These are phyloP conservation scores for Helobdella robusta DNA, from an alignment of 2,888 invertebrate genomes.

Conservation along the genomic window DNA sequence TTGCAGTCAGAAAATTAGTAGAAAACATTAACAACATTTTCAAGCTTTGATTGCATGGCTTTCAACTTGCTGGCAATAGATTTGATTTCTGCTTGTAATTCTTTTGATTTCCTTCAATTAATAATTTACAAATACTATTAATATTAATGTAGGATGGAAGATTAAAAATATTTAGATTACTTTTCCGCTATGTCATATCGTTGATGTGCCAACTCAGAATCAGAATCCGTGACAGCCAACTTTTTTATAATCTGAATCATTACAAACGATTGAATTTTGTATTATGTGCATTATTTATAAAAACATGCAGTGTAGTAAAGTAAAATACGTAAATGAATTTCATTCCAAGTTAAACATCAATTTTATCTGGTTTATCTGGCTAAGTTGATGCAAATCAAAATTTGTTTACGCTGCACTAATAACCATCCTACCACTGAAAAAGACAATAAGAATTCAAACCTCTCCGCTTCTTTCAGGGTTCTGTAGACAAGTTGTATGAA, in stretches of 20 bases:
- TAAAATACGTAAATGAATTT: too few species aligned
- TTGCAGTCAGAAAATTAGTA: neutral
- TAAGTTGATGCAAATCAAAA: neutral
- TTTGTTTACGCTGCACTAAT: neutral
- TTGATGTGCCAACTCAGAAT: slow-evolving; percentile 8
- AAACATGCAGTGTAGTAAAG: too few species aligned
- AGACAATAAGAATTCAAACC: too few species aligned
- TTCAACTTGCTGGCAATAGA: slow-evolving; percentile 25
- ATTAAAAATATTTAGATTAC: slow-evolving; percentile 5
- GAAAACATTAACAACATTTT: slow-evolving; percentile 18
- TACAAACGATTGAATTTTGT: neutral
- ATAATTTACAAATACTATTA: neutral
- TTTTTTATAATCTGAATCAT: slow-evolving; percentile 13
- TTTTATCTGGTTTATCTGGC: too few species aligned
- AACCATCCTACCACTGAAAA: neutral
- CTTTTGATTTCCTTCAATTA: slow-evolving; percentile 18
- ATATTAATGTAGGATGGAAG: neutral
- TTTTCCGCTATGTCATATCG: slow-evolving; percentile 20
- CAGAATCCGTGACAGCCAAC: slow-evolving; percentile 8
- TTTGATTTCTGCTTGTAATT: slow-evolving; percentile 26
- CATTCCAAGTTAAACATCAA: too few species aligned
- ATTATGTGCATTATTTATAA: too few species aligned
- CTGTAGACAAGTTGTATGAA: too few species aligned
- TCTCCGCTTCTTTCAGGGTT: too few species aligned
- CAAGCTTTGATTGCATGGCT: slow-evolving; percentile 23